Evolutionary conservation across 2,888 invertebrate species (phyloP).

Genomic region (Zhengitettix transpicula): DNA sequence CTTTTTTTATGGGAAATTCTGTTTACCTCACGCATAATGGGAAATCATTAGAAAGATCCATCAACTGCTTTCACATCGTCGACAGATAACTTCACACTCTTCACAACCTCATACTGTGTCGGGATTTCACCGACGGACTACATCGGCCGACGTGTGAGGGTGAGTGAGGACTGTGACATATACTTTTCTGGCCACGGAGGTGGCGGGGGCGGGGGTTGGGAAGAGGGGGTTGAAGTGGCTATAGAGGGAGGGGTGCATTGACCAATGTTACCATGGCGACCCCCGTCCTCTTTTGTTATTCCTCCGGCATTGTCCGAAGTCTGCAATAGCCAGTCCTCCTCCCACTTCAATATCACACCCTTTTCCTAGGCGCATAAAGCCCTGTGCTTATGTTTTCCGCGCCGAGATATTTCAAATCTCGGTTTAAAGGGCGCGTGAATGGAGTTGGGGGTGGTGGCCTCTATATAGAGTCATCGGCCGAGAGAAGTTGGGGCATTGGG

Average conservation of each 20-base stretch:
- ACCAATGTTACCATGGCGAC: slow-evolving; percentile 11
- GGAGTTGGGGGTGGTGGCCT: not conserved
- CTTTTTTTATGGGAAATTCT: too few relatives aligned
- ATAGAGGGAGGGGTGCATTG: slow-evolving; percentile 9
- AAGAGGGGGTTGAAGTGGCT: too few relatives aligned
- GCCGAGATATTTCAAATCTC: not conserved
- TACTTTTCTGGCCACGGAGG: slow-evolving; percentile 9
- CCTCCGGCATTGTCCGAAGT: slow-evolving; percentile 5
- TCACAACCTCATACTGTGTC: not conserved
- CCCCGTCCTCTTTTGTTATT: slow-evolving; percentile 8
- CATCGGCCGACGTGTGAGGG: not conserved
- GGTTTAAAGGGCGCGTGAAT: not conserved
- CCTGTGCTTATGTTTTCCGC: not conserved
- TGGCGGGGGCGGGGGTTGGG: too few relatives aligned
- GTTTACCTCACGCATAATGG: too few relatives aligned
- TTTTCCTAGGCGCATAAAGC: not conserved
- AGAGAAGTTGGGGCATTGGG: not conserved
- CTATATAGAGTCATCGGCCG: not conserved
- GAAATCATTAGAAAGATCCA: too few relatives aligned
- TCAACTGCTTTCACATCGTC: too few relatives aligned
- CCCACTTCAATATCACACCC: slow-evolving; percentile 6
- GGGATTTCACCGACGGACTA: not conserved
- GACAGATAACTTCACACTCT: too few relatives aligned
- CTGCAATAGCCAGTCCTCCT: not conserved
- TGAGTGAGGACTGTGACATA: slow-evolving; percentile 8